Conservation (phyloP, 2,113 vertebrate genomes). For the Tupaia tana region DNA sequence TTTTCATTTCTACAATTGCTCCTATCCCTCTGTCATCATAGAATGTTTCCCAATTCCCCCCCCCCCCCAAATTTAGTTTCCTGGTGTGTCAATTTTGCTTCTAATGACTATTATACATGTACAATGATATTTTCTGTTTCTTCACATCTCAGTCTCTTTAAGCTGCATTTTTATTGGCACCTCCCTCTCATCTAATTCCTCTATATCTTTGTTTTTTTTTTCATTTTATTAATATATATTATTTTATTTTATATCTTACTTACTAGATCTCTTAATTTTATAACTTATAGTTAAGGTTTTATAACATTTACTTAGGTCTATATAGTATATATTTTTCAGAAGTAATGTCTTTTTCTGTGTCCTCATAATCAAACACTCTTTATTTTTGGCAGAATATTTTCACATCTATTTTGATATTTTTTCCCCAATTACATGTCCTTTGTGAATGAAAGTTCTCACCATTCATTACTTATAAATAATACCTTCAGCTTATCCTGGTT, state of each 20-base stretch:
- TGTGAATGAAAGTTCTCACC: not conserved
- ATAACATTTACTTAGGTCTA: not conserved
- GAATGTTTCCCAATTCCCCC: not conserved
- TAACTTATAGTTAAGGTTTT: not conserved
- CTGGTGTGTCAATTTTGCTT: not conserved
- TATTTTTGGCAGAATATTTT: not conserved
- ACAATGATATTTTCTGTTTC: not conserved
- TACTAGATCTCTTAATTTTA: not conserved
- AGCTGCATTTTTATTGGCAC: not conserved
- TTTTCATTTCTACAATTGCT: not conserved
- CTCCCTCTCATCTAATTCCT: not conserved
- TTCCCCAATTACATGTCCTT: not conserved
- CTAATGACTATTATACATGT: not conserved
- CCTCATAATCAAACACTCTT: not conserved
- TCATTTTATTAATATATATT: not conserved
- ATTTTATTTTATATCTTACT: not conserved
- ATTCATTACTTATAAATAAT: not conserved
- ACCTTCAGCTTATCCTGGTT: not conserved
- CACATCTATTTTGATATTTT: not conserved
- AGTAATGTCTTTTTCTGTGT: not conserved
- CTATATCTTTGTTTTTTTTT: slow-evolving; percentile 4
- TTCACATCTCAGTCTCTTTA: not conserved
- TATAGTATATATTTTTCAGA: not conserved
- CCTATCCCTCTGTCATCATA: not conserved
- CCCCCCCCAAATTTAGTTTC: not conserved